phyloP scores from a whole-genome alignment of 30 jellyfish, hydroid and myxozoan species.

The Mastigias papua region DNA sequence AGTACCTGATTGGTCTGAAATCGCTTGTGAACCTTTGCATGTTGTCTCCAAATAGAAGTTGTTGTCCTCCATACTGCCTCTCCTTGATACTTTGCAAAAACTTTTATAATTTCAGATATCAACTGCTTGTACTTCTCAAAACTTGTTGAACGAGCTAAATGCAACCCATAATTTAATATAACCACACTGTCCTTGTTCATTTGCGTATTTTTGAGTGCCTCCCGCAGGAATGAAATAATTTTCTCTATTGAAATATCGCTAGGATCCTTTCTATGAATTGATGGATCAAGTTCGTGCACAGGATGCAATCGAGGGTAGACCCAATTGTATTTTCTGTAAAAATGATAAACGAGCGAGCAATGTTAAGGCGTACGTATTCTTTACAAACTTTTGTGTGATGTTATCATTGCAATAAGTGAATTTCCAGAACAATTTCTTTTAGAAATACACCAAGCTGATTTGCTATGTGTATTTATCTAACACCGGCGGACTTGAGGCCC shows the following conservation, averaged over 20 bases:
- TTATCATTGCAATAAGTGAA: too few relatives aligned
- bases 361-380: too few relatives aligned
- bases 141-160: conserved; percentile 88
- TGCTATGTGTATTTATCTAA: too few relatives aligned
- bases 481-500: too few relatives aligned
- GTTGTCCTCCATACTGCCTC: conserved; percentile 88
- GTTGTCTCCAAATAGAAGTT: conserved; percentile 86
- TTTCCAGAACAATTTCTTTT: too few relatives aligned
- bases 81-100: conserved; percentile 49
- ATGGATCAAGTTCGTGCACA: conserved; percentile 72
- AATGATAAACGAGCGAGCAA: too few relatives aligned
- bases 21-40: conserved; percentile 81
- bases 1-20: conserved; percentile 97
- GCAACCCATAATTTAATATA: conserved; percentile 85
- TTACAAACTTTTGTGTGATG: too few relatives aligned
- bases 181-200: conserved; percentile 75
- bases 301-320: conserved; percentile 90
- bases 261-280: conserved; percentile 83
- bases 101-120: conserved; percentile 52
- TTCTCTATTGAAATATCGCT: conserved; percentile 71
- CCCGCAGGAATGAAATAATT: conserved; percentile 35
- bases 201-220: conserved; percentile 41
- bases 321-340: conserved; percentile 90
- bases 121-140: conserved; percentile 72
- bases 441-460: too few relatives aligned